A percentile compares a stretch with the other conserved stretches of the same genome.
phyloP scores from a whole-genome alignment of 2,797 vertebrate genomes.

The Coccyzus lansbergi region DNA sequence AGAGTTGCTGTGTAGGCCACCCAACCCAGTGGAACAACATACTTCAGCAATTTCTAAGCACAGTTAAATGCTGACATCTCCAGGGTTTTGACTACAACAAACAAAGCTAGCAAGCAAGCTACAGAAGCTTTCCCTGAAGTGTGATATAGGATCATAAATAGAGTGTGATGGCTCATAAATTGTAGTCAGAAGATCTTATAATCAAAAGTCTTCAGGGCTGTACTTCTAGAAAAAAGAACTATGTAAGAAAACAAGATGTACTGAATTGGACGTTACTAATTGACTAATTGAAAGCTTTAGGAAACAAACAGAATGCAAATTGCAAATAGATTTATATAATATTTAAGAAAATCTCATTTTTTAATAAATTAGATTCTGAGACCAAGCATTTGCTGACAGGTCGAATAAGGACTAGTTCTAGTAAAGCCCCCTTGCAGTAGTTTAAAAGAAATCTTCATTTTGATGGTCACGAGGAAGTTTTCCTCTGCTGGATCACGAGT shows the following conservation, averaged over 20 bases:
- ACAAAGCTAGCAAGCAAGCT: constrained; percentile 62
- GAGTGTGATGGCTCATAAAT: not conserved
- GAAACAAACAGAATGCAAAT: not conserved
- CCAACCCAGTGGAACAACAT: constrained; percentile 65
- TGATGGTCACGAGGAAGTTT: not conserved
- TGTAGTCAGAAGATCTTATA: constrained; percentile 48
- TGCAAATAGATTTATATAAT: not conserved
- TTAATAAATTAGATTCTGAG: not conserved
- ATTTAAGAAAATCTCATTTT: not conserved
- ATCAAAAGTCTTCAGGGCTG: constrained; percentile 18
- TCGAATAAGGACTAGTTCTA: not conserved
- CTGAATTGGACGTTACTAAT: not conserved
- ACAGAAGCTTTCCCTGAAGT: constrained; percentile 50
- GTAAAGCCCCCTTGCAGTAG: too few relatives aligned
- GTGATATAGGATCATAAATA: constrained; percentile 61
- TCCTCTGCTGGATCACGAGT: not conserved
- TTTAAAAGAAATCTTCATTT: not conserved
- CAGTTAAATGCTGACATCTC: constrained; percentile 70
- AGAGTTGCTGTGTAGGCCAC: constrained; percentile 63
- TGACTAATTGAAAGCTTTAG: not conserved
- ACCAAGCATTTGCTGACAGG: not conserved
- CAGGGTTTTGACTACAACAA: constrained; percentile 64
- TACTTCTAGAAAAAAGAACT: constrained; percentile 7
- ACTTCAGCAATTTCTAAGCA: constrained; percentile 73
- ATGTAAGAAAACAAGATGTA: not conserved